phyloP scores from a whole-genome alignment of 2,113 vertebrate genomes.

The Sphaerodactylus townsendi region DNA sequence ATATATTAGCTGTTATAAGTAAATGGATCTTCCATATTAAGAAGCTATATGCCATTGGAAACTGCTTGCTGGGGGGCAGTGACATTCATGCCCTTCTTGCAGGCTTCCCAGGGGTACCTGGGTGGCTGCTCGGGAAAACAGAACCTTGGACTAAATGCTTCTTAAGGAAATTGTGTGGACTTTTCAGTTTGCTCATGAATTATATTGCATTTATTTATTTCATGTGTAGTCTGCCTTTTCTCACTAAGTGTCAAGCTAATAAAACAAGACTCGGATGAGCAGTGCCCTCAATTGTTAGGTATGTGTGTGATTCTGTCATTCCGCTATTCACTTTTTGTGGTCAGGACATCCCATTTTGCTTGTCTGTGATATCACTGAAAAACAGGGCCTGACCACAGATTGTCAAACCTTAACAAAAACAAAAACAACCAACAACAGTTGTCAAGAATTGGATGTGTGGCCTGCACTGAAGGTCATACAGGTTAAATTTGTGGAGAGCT shows the following conservation, averaged over 20 bases:
- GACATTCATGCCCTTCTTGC: too few species aligned
- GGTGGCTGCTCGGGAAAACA: too few species aligned
- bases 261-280: neutral
- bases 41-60: too few species aligned
- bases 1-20: too few species aligned
- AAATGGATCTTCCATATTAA: too few species aligned
- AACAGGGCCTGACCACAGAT: neutral
- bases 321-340: neutral
- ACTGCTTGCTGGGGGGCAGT: too few species aligned
- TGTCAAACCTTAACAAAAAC: neutral
- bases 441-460: neutral
- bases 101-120: too few species aligned
- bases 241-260: too few species aligned
- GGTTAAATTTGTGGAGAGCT: neutral
- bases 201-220: too few species aligned
- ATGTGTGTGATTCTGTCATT: neutral
- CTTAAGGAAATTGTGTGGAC: neutral
- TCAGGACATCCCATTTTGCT: neutral
- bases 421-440: too few species aligned
- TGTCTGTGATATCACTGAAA: neutral
- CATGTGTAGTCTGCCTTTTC: too few species aligned
- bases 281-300: neutral
- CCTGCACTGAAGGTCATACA: neutral
- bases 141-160: neutral
- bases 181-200: neutral